Evolutionary conservation across 2,888 invertebrate genomes (phyloP), one percentile per base, ranked within the genome.

Genomic region (Chironomus tentans): DNA sequence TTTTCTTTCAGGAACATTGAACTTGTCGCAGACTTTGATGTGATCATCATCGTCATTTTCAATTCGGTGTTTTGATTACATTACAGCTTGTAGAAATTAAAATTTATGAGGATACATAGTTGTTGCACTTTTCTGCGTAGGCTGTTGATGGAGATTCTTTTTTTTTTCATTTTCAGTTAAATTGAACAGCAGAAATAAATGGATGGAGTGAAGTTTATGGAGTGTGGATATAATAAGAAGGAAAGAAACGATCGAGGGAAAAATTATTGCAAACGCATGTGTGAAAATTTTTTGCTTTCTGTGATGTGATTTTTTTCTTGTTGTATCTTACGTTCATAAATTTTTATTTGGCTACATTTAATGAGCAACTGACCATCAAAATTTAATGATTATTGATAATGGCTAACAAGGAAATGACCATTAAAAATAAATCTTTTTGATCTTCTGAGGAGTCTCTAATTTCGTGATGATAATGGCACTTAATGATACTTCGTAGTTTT

Each of bases 1-100:
- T 56, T 18, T n/a, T 15, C 56, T n/a, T 21, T 18, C 65, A 68
- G 38, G 68, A 68, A 68, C 68, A 68, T 68, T 68, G 68, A 68
- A 68, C 68, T 68, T 68, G 68, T 68, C 68, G 28, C 22, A 24
- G 22, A 65, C 65, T 12, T 68, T 28, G 38, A 38, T 38, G 15
- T 46, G 46, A 38, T 68, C 38, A 6, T 38, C 13, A 22, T 18
- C 65, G 18, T 21, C 18, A 65, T 13, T 18, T 65, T 21, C n/a
- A n/a, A 12, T 62, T 50, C 3, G 24, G 24, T 24, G 10, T 24
- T 21, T 24, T 65, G 22, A 24, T 24, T 22, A 65, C 21, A 22
- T 65, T 65, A 21, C 65, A 24, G 5, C 56, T 56, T 56, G 38
- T 38, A 38, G 38, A 38, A 10, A 18, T 2, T 56, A 18, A 15